Conservation (phyloP, 2,888 invertebrate species). For the Pterostichus niger region DNA sequence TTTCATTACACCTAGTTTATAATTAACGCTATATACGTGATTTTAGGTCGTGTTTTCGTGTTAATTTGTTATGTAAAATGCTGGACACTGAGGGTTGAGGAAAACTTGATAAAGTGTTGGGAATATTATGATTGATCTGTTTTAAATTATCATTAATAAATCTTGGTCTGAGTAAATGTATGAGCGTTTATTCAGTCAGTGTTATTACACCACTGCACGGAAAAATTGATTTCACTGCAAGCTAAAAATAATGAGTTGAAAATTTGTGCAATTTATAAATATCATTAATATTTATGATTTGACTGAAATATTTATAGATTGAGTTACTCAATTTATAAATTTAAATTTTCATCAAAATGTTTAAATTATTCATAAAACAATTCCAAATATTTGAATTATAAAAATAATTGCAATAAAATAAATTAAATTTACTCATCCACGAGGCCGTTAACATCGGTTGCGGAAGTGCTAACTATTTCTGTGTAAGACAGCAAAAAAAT, state of each 20-base stretch:
- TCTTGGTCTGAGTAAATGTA: conserved; percentile 34
- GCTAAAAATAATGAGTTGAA: background rate
- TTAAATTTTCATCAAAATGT: background rate
- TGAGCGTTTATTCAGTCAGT: conserved; percentile 1
- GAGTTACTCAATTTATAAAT: conserved; percentile 9
- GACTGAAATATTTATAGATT: conserved; percentile 10
- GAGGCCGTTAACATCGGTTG: background rate
- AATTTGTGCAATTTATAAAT: background rate
- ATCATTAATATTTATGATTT: background rate
- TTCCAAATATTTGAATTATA: background rate
- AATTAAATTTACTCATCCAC: too few species aligned
- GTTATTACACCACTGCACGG: conserved; percentile 1
- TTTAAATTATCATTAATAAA: conserved; percentile 55
- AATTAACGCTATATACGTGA: conserved; percentile 52
- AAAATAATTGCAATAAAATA: background rate
- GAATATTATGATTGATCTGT: conserved; percentile 51
- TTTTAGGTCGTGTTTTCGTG: conserved; percentile 32
- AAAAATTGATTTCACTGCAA: background rate
- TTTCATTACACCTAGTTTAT: conserved; percentile 50
- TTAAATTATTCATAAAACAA: conserved; percentile 34
- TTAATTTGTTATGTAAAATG: conserved; percentile 50
- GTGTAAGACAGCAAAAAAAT: conserved; percentile 7
- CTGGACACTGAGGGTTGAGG: conserved; percentile 28
- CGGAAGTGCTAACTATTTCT: background rate
- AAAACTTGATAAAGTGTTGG: conserved; percentile 51